Evolutionary conservation across 92 coral and sea anemone genomes (phyloP), one percentile per base, ranked within the genome.

Genomic region (Muricea muricata): DNA sequence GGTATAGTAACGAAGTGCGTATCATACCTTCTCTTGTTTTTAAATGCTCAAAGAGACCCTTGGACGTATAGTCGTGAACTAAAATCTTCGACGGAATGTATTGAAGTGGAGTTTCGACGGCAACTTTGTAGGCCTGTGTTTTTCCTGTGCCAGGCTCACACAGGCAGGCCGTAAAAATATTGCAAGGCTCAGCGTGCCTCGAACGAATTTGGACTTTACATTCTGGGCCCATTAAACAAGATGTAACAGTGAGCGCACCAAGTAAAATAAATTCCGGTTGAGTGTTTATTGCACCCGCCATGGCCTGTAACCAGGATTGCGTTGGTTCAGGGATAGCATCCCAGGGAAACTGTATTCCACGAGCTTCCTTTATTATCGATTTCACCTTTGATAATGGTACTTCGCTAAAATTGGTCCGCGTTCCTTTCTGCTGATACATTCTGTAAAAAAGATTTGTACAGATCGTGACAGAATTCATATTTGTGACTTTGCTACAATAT

Each of bases 21-120:
- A 48, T 48, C 56, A 48, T 48, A 48, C 56, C 75, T 34, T 40
- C 15, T 31, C 30, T 5, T 31, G 35, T 67, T 35, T 67, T 67
- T 28, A 67, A 67, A 31, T 69, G 75, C 52, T 69, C 75, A 69
- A 69, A 69, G 30, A 69, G 75, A 69, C 75, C 75, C 34, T 69
- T 69, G 47, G 75, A 30, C 2, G 75, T 69, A 24, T 69, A 69
- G 34, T 69, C 30, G 46, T 69, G 75, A 14, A 23, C 46, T 20
- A 69, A 31, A 20, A 67, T 67, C 34, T 69, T 69, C 34, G 75
- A 21, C 15, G 75, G 46, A 31, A 69, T 30, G 34, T 18, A 3
- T 34, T 34, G 34, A 2, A 69, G 52, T 0, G 75, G 75, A 12
- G 25, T 32, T 34, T 69, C 75, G 7, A 69, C 75, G 18, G 75